Base-by-base conservation (phyloP, 2,113 vertebrate genomes). In the Poeciliopsis occidentalis region DNA sequence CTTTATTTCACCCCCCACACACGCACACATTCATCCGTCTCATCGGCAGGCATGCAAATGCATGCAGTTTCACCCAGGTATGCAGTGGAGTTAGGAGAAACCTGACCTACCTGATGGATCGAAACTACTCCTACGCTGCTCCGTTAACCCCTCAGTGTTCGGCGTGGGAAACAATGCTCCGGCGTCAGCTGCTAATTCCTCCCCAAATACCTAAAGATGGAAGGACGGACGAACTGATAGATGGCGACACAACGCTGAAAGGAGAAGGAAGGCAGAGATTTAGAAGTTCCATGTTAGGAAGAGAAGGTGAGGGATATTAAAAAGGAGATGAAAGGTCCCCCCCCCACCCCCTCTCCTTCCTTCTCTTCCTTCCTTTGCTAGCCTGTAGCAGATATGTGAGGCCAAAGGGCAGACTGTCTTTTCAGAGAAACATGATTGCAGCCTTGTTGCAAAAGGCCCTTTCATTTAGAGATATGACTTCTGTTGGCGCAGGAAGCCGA, bases 41-140 rank as follows among this genome's bases (percentile, higher is more conserved):
- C 34, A 37, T 37, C 34, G 34, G 34, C 34, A 37, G 34, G 34
- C 34, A 37, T 37, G 34, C 34, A 37, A 37, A 37, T 12, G 34
- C 34, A 74, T 63, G 80, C 0, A 54, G 69, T 78, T 82, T 85
- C 77, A 65, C 80, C 82, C 77, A 84, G 91, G 93, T 94, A 94
- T 95, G 93, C 89, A 92, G 92, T 91, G 89, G 85, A 85, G 88
- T 91, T 94, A 88, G 89, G 88, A 95, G 94, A 95, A 95, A 95
- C 94, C 94, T 91, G 92, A 94, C 93, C 93, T 95, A 95, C 95
- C 94, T 95, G 94, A 94, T 75, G 70, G 94, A 94, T 95, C 94
- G 94, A 95, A 95, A 95, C 94, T 95, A 93, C 94, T 91, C 95
- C 94, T 94, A 95, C 93, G 90, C 92, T 37, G 47, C 85, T 80